Evolutionary conservation across 2,797 vertebrate species (phyloP), one percentile per base, ranked within the genome.

Genomic region (Pangasius djambal): DNA sequence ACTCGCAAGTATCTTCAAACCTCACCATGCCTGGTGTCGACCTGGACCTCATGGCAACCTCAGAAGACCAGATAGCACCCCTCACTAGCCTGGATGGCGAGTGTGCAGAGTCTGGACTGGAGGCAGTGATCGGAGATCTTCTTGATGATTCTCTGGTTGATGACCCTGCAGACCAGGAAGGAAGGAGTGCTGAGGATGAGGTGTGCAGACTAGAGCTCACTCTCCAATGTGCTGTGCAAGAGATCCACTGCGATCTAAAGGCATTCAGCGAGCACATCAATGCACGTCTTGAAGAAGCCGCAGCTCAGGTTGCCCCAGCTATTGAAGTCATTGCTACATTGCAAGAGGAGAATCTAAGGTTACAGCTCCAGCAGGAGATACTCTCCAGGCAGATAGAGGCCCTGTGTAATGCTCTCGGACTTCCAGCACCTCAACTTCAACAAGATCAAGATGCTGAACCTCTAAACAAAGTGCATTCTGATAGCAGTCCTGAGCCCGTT

Each of bases 161-260:
- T 75, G 92, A 93, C 65, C 91, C 93, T 67, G 94, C 74, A 0
- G 92, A 92, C 22, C 92, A 93, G 0, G 74, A 86, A 15, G 22
- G 82, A 83, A 85, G 31, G 1, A n/a, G 52, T 25, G 2, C 52
- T 18, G 84, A 92, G 25, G 90, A 75, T 40, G 50, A 5, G 0
- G 86, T 90, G 83, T 16, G 91, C 89, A 89, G 91, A 6, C 93
- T 97, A n/a, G 96, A 95, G 18, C 89, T 92, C 4, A 93, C 91
- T 4, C 87, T 97, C 85, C 93, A 88, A 48, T 94, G 89, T 88
- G 96, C 95, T 0, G 87, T 97, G 78, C 92, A 93, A 57, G 96
- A 97, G 91, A 94, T 98, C 83, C 96, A 93, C 40, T 91, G 44
- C n/a, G 97, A 98, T 87, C 93, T 98, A 88, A 95, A 96, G 92